Base-by-base conservation (phyloP, 2,113 vertebrate genomes). In the Maccullochella peelii region DNA sequence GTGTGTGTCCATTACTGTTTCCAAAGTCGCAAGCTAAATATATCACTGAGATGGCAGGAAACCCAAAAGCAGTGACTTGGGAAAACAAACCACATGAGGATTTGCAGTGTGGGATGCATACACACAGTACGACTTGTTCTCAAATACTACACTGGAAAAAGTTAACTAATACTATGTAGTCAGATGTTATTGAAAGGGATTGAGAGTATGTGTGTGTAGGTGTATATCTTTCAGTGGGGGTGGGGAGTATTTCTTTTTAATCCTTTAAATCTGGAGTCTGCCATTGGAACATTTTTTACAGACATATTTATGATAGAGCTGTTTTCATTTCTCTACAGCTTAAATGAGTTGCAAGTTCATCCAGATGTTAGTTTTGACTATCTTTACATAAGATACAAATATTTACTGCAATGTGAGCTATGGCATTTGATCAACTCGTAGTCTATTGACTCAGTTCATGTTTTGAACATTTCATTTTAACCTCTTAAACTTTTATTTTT, bases 131-230 rank as follows among this genome's bases (percentile, higher is more conserved):
- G 14, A 36, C 0, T 9, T 67, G 21, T 40, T n/a, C 55, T 70
- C 36, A 44, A 30, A 8, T 4, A 73, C 21, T 8, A 18, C 58
- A 61, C 40, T 86, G 80, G 84, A 83, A 86, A 81, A 70, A 36
- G 52, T 76, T 42, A 82, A 79, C 59, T 36, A 72, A 80, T n/a
- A 5, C n/a, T 11, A 23, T 67, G 66, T 10, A 15, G 59, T 59
- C 75, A 40, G 25, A 77, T 75, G 25, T 68, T 76, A 65, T 77
- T 55, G 11, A 52, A 59, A 63, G 21, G 15, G 21, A 20, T 50
- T 75, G 69, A 66, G 61, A 36, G 70, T 75, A 38, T 36, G 57
- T 62, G n/a, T 59, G 27, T 27, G 69, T 9, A 36, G 62, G 55
- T 57, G 68, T 50, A 18, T 58, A 16, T 44, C n/a, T 38, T 68